phyloP scores from a whole-genome alignment of 2,888 invertebrate genomes.

The Hirtodrosophila trivittata region DNA sequence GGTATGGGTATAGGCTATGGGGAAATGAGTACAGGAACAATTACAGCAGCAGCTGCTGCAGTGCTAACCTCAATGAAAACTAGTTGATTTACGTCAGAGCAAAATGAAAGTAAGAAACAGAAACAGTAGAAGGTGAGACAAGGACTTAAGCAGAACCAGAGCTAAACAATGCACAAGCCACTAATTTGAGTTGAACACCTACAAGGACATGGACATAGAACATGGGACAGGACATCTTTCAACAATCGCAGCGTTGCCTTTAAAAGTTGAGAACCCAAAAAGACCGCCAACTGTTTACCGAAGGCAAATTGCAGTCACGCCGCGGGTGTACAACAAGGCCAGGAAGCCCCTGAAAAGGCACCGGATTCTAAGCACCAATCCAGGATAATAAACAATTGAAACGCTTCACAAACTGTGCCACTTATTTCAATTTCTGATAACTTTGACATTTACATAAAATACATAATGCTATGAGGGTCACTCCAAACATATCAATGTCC shows the following conservation, averaged over 20 bases:
- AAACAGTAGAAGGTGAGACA: slow-evolving; percentile 1
- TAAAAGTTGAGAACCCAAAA: slow-evolving; percentile 38
- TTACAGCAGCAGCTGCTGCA: slow-evolving; percentile 48
- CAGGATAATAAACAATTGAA: slow-evolving; percentile 36
- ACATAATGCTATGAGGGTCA: slow-evolving; percentile 8
- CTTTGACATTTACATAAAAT: slow-evolving; percentile 40
- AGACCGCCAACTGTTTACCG: slow-evolving; percentile 69
- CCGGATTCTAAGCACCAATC: slow-evolving; percentile 41
- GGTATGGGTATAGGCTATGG: neutral
- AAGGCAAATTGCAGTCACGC: slow-evolving; percentile 71
- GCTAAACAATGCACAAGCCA: slow-evolving; percentile 57
- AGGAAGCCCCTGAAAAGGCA: slow-evolving; percentile 44
- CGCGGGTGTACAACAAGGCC: slow-evolving; percentile 53
- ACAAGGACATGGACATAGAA: slow-evolving; percentile 44
- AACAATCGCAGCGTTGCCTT: slow-evolving; percentile 25
- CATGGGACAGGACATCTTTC: slow-evolving; percentile 17
- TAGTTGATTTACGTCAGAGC: slow-evolving; percentile 53
- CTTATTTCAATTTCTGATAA: slow-evolving; percentile 47
- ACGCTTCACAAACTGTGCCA: slow-evolving; percentile 51
- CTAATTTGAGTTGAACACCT: slow-evolving; percentile 74
- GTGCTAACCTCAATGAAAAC: slow-evolving; percentile 56
- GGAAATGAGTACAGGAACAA: slow-evolving; percentile 3
- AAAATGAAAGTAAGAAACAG: neutral
- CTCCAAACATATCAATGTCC: slow-evolving; percentile 12
- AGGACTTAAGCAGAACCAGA: slow-evolving; percentile 5